phyloP scores from a whole-genome alignment of 1,140 invertebrate genomes.

The Phymorhynchus buccinoides region DNA sequence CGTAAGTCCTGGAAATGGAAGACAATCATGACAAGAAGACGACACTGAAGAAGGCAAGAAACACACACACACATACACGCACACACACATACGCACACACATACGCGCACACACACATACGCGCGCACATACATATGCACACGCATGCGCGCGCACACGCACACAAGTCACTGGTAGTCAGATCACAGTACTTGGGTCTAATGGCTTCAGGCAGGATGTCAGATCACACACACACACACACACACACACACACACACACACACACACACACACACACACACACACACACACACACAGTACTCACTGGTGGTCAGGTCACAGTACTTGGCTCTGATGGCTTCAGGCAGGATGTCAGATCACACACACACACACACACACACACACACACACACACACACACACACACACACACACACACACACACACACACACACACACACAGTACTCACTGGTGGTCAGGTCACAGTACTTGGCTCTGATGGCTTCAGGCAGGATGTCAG shows the following conservation, averaged over 20 bases:
- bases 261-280: neutral
- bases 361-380: too few relatives aligned
- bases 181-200: slow-evolving; percentile 72
- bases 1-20: too few relatives aligned
- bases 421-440: neutral
- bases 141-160: neutral
- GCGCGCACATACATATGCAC: slow-evolving; percentile 20
- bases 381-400: too few relatives aligned
- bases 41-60: too few relatives aligned
- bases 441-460: slow-evolving; percentile 70
- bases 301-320: slow-evolving; percentile 73
- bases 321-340: slow-evolving; percentile 72
- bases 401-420: neutral
- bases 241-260: neutral
- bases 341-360: slow-evolving; percentile 68
- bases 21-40: too few relatives aligned
- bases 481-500: slow-evolving; percentile 69
- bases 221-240: too few relatives aligned
- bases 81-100: slow-evolving; percentile 1
- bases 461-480: slow-evolving; percentile 73
- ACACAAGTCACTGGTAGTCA: slow-evolving; percentile 68
- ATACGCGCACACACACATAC: slow-evolving; percentile 27
- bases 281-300: neutral
- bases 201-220: slow-evolving; percentile 70
- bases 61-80: too few relatives aligned